These are phyloP conservation scores for Neuroterus valhalla DNA, from an alignment of 1,140 invertebrate genomes.

Conservation along the genomic window DNA sequence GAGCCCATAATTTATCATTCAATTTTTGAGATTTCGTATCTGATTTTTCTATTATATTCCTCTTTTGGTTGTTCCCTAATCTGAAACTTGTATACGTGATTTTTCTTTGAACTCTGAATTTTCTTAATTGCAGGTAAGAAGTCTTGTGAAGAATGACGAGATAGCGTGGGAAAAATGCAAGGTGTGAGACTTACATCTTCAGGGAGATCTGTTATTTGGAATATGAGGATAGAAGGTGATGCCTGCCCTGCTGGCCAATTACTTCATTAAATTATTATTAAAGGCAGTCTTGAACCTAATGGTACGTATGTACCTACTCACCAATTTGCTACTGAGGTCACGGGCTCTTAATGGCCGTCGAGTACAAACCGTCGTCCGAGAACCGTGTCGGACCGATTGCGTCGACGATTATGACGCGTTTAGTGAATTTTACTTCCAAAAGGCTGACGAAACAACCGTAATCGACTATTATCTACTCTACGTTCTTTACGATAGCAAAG, in stretches of 20 bases:
- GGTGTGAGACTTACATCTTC: background rate
- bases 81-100: no score
- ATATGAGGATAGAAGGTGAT: background rate
- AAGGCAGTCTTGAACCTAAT: slow-evolving; percentile 58
- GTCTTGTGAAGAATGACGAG: no score
- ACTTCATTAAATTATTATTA: slow-evolving; percentile 64
- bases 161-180: no score
- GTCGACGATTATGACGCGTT: slow-evolving; percentile 19
- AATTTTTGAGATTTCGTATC: no score
- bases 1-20: no score
- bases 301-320: slow-evolving; percentile 36
- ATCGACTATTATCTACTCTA: background rate
- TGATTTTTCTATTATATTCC: no score
- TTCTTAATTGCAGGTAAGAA: no score
- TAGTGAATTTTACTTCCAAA: slow-evolving; percentile 4
- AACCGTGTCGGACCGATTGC: slow-evolving; percentile 9
- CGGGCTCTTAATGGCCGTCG: slow-evolving; percentile 38
- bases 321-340: slow-evolving; percentile 59
- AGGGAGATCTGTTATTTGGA: background rate
- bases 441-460: background rate
- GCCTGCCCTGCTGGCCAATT: slow-evolving; percentile 47
- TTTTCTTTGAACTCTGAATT: no score
- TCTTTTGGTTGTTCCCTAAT: no score
- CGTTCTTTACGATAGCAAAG: background rate
- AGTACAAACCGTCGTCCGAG: slow-evolving; percentile 17